Evolutionary conservation across 2,888 invertebrate genomes (phyloP), one percentile per base, ranked within the genome.

Genomic region (Zaprionus bogoriensis): DNA sequence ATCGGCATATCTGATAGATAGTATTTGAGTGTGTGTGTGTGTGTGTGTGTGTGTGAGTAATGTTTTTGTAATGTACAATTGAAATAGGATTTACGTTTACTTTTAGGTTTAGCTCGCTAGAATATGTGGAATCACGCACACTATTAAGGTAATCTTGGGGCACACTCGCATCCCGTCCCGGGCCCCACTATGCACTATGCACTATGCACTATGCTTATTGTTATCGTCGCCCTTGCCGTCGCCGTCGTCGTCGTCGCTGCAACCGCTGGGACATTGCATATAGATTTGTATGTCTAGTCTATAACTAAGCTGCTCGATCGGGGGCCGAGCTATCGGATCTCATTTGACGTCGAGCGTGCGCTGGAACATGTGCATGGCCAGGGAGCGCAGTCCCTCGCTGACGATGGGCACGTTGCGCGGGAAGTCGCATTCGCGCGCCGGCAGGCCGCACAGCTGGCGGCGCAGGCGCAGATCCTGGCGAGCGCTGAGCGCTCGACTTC

Each of bases 401-500:
- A 88, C 87, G 2, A 69, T 57, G 20, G 87, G 82, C 28, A 85
- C 65, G 4, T 87, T 85, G 3, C 87, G 85, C 2, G 87, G 83
- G 19, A 89, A 92, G 17, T 92, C 92, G 50, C 92, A 91, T 77
- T 95, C 95, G 4, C 93, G 92, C 1, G 93, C 91, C 0, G 95
- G 95, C 76, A 95, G 90, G 74, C 94, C 93, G 85, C 95, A 95
- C 44, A 96, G 89, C 86, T 94, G 94, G 27, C 95, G 91, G 6
- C 95, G 92, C 62, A 97, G 92, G 23, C 95, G 94, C 59, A 97
- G 91, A 89, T 97, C 97, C 50, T 95, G 92, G 14, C 96, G 92
- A 5, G 97, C 96, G 74, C 95, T 95, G 45, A 97, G 90, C 0
- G 96, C 97, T 12, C 95, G 92, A 23, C 95, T 94, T 79, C 94